These are phyloP conservation scores for Phoxinus dragarum DNA, from an alignment of 2,797 vertebrate species.

Conservation along the genomic window DNA sequence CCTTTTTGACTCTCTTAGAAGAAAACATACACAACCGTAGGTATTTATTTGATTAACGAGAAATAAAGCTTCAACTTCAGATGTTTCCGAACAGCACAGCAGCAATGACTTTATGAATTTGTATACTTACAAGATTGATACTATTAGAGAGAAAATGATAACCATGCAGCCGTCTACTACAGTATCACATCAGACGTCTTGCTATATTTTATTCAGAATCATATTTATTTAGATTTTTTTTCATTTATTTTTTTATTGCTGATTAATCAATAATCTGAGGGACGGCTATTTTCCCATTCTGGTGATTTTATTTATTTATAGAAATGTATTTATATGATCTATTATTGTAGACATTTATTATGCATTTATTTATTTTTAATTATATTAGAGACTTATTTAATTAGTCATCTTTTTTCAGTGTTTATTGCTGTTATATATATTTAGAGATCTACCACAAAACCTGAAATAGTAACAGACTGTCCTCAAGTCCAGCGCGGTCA, in stretches of 20 bases:
- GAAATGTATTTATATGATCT: not conserved
- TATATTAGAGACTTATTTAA: not conserved
- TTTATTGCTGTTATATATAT: not conserved
- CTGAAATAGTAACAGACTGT: constrained; percentile 54
- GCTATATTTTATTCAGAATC: not conserved
- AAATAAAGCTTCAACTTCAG: too few relatives aligned
- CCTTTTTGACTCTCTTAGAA: not conserved
- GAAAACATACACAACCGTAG: not conserved
- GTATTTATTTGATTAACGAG: not conserved
- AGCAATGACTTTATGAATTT: too few relatives aligned
- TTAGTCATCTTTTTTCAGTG: not conserved
- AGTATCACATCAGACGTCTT: not conserved
- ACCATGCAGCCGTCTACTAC: too few relatives aligned
- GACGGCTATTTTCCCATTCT: not conserved
- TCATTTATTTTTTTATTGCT: not conserved
- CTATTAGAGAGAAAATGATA: too few relatives aligned
- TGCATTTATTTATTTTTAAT: not conserved
- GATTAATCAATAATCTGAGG: not conserved
- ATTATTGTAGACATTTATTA: not conserved
- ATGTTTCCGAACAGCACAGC: too few relatives aligned
- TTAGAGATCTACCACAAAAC: not conserved
- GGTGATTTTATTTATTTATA: not conserved
- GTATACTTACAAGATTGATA: too few relatives aligned
- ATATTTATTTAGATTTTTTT: too few relatives aligned
- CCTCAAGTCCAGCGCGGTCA: constrained; percentile 39